Evolutionary conservation across 2,888 invertebrate species (phyloP), one percentile per base, ranked within the genome.

Genomic region (Hirudinaria manillensis): DNA sequence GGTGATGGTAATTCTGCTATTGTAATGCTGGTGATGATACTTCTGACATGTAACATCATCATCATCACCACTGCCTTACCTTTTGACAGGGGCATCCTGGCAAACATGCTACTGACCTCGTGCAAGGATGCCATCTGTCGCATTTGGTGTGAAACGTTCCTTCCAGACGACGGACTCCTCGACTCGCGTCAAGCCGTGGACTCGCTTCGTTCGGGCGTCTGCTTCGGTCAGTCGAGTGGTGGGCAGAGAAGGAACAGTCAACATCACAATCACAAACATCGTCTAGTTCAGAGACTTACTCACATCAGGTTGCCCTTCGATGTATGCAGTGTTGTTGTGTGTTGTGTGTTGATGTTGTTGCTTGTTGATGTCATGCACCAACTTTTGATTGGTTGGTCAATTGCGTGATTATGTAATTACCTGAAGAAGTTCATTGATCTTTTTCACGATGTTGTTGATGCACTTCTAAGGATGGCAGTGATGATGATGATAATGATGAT

Each of bases 121-220:
- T 98, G 97, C 86, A 90, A 93, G 83, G 99, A 99, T 87, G 97
- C 98, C 87, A 98, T 99, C 82, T 98, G 97, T 84, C 91, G 99
- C 79, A 90, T 99, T 81, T 99, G 99, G 99, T 93, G 94, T 74
- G 98, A 99, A 87, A 98, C 97, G 0, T 91, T 96, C 77, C 89
- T 97, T 79, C 96, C 97, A 0, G 96, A 97, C 84, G 96, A 97
- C 88, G 96, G 96, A 75, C 89, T 84, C 24, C 79, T 82, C 70
- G 86, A 84, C 78, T 80, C 82, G 70, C 83, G 81, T 77, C 89
- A 61, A n/a, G 45, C 45, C 45, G 10, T 1, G 3, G 61, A 61
- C 0, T 16, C 61, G 10, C 61, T 61, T 19, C 61, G 10, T 4
- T 61, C 61, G 61, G 61, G 61, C 24, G 7, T 61, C n/a, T 16